Evolutionary conservation across 2,888 invertebrate species (phyloP).

Genomic region (Beris chalybata): DNA sequence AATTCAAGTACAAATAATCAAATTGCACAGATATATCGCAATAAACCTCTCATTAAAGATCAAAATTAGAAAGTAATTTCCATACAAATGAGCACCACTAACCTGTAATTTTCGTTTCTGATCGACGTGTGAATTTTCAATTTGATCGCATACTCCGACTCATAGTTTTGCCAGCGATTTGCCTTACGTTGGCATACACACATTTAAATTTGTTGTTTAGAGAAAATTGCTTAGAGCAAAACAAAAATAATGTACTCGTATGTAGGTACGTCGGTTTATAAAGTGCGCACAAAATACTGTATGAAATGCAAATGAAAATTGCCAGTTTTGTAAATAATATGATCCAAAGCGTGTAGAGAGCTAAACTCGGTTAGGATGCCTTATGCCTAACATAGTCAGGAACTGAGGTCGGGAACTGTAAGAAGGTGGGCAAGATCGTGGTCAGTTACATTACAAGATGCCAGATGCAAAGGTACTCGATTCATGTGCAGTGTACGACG

Average conservation of each 20-base stretch:
- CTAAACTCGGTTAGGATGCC: constrained; percentile 19
- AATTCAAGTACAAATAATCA: too few species aligned
- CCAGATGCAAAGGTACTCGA: neutral
- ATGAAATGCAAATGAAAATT: constrained; percentile 38
- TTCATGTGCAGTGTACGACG: neutral
- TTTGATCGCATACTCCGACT: constrained; percentile 9
- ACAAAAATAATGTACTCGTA: constrained; percentile 7
- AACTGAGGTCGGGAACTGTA: neutral
- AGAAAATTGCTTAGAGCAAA: constrained; percentile 29
- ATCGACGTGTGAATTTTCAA: constrained; percentile 32
- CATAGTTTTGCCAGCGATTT: too few species aligned
- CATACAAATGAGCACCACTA: constrained; percentile 27
- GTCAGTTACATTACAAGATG: constrained; percentile 6
- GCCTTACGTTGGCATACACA: neutral
- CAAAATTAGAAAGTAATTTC: constrained; percentile 29
- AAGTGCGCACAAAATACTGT: constrained; percentile 31
- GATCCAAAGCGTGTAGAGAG: constrained; percentile 24
- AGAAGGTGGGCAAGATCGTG: constrained; percentile 10
- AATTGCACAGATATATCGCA: too few species aligned
- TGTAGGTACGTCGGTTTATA: constrained; percentile 15
- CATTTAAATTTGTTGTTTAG: constrained; percentile 20
- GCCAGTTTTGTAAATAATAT: constrained; percentile 36
- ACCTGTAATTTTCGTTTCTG: constrained; percentile 25
- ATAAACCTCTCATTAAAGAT: neutral
- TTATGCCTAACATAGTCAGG: constrained; percentile 16